Conservation (phyloP, 1,140 invertebrate species). For the Vanessa tameamea region DNA sequence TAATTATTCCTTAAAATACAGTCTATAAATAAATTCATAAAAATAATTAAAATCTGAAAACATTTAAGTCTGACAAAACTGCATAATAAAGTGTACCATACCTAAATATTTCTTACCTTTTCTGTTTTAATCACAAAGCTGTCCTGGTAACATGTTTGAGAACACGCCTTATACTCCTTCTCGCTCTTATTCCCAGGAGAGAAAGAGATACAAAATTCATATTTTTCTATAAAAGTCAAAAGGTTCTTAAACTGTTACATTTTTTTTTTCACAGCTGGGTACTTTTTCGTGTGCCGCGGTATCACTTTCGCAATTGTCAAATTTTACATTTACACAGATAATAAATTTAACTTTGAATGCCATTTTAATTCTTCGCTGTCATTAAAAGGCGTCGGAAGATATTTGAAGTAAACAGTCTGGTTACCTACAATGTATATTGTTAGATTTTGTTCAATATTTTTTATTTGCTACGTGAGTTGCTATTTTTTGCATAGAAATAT, state of each 20-base stretch:
- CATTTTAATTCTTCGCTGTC: constrained; percentile 32
- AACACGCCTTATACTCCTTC: background rate
- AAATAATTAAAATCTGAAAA: too few species aligned
- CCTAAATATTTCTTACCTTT: background rate
- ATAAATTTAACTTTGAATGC: constrained; percentile 32
- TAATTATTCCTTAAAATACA: too few species aligned
- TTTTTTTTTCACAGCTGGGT: constrained; percentile 42
- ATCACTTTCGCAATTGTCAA: constrained; percentile 43
- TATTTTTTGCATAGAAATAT: too few species aligned
- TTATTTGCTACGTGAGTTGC: background rate
- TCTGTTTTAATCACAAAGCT: background rate
- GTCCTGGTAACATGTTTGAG: background rate
- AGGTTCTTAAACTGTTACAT: constrained; percentile 30
- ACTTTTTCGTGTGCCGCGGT: constrained; percentile 41
- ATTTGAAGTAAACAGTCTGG: constrained; percentile 5
- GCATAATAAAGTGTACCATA: too few species aligned
- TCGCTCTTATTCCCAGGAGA: background rate
- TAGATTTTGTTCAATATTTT: background rate
- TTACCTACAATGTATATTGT: background rate
- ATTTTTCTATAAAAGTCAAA: constrained; percentile 34
- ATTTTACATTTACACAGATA: constrained; percentile 41
- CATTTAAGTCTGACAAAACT: too few species aligned
- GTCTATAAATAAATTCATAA: too few species aligned
- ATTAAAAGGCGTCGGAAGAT: constrained; percentile 22
- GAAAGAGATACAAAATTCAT: constrained; percentile 14